Base-by-base conservation (phyloP, 2,888 invertebrate genomes). In the Gonocerus acuteangulatus region DNA sequence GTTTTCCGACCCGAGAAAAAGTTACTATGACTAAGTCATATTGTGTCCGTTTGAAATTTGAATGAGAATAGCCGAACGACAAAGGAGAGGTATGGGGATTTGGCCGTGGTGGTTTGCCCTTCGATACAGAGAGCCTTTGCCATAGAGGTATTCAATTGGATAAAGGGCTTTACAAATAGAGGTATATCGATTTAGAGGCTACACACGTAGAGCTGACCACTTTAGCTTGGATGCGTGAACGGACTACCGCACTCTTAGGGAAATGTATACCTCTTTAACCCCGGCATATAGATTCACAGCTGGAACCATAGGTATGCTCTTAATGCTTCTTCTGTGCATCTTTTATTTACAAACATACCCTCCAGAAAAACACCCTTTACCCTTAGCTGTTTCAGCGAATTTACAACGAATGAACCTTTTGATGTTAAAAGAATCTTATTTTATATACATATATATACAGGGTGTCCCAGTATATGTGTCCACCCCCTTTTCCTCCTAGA, bases 141-240 rank as follows among this genome's bases (percentile, higher is more conserved):
- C 11, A 18, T 51, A 36, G 13, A 36, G 32, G 51, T 22, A 54
- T 54, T 54, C 54, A 54, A 54, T 54, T 54, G 54, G 54, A 42
- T 54, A 54, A 54, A 42, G 54, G 54, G 54, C 36, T 36, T 54
- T 54, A 54, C 54, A 54, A 54, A 54, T 54, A 54, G 54, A 7
- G 22, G 22, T 54, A 42, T 54, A 42, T 22, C 16, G 21, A 22
- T 2, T 13, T 18, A 42, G 36, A 54, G 9, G 7, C 54, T 2
- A 42, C 21, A 22, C 54, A 54, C 54, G 54, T 54, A 54, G 54
- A 3, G 9, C 42, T 54, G 54, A 54, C 54, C 54, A 54, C 54
- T 54, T 54, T 54, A 54, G 42, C 54, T 16, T 4, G 2, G 16
- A 42, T 19, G 39, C 54, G 54, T 54, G 54, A 54, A 54, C 54